Conservation (phyloP, 2,797 vertebrate species). For the Borostomias antarcticus region DNA sequence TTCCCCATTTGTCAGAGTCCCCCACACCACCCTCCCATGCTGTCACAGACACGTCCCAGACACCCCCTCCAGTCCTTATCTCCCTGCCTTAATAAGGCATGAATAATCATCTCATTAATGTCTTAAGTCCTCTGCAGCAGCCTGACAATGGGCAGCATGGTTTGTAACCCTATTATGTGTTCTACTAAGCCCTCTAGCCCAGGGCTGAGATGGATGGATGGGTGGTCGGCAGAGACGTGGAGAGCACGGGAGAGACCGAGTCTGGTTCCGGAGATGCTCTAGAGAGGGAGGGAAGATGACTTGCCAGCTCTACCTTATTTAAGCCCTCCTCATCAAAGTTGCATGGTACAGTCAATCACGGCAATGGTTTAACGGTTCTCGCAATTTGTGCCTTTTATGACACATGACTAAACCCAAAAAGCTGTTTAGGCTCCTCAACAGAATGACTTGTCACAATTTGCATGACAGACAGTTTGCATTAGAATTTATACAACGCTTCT, state of each 20-base stretch:
- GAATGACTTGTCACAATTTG: too few relatives aligned
- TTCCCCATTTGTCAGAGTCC: constrained; percentile 6
- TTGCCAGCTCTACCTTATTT: too few relatives aligned
- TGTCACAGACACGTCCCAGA: background rate
- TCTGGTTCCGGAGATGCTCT: background rate
- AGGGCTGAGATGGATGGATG: background rate
- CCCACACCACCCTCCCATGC: background rate
- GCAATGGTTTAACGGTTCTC: too few relatives aligned
- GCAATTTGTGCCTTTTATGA: too few relatives aligned
- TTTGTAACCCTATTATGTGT: constrained; percentile 34
- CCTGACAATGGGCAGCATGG: constrained; percentile 40
- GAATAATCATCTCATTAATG: constrained; percentile 59
- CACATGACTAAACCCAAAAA: too few relatives aligned
- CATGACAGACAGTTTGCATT: too few relatives aligned
- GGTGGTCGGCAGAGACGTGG: background rate
- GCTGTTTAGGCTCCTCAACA: too few relatives aligned
- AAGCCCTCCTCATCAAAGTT: too few relatives aligned
- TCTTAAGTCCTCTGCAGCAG: constrained; percentile 43
- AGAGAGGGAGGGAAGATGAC: too few relatives aligned
- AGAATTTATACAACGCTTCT: too few relatives aligned
- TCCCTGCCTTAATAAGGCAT: constrained; percentile 39
- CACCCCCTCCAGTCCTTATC: constrained; percentile 25
- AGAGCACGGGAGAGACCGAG: background rate
- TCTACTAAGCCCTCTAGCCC: constrained; percentile 15
- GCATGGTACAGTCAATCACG: too few relatives aligned